Base-by-base conservation (phyloP, 2,888 invertebrate species). In the Proisotoma minuta region DNA sequence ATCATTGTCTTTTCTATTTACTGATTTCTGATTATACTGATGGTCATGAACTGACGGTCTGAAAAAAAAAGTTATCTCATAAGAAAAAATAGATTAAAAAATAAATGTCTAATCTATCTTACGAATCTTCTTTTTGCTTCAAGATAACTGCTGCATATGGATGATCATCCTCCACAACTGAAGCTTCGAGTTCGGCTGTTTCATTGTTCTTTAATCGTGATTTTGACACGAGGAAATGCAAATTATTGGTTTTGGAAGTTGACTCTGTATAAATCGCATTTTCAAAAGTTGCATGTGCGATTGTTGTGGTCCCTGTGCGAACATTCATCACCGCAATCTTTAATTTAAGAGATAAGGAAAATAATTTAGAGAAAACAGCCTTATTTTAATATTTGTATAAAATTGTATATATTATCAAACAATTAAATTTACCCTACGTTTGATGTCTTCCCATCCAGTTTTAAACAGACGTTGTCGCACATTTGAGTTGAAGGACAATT, bases 81-180 rank as follows among this genome's bases (percentile, higher is more conserved):
- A 5, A 27, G 12, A 2, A 57, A n/a, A 23, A 15, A 48, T 34
- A 50, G 1, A 10, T 3, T 29, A 15, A 53, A 47, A 52, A 8
- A 2, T 51, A 28, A 54, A 40, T 50, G 12, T 20, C 20, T 48
- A 43, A 40, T 15, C 39, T 40, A 34, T 56, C 66, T 60, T 62
- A 69, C 69, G 68, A 68, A n/a, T 57, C 57, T 27, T 60, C 57
- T 23, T 59, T 64, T 50, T 72, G 69, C 1, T 65, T 69, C 4
- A 69, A 34, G 47, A 70, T 68, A n/a, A 70, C 68, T 10, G 71
- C 71, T 15, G 71, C 69, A 48, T 72, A 72, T 18, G 62, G 59
- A 62, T 72, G 71, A 59, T 72, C 71, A 39, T 65, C 65, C 4
- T 54, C 53, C 43, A 43, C 43, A 43, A 43, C 43, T 15, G 43